phyloP scores from a whole-genome alignment of 1,140 invertebrate species.

The Orussus abietinus region DNA sequence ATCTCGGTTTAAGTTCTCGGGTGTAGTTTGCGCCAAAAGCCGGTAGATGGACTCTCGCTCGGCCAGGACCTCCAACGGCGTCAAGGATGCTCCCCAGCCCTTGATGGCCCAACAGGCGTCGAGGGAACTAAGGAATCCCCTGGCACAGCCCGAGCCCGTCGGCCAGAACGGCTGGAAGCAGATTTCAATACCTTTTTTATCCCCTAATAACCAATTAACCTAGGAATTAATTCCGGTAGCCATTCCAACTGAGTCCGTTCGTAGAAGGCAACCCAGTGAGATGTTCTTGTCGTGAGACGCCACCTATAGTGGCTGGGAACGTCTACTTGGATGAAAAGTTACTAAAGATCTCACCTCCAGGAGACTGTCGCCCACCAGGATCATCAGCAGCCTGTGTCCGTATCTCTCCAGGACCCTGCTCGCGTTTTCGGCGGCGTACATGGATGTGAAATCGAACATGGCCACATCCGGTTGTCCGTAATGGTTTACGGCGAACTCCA shows the following conservation, averaged over 20 bases:
- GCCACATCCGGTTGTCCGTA: constrained; percentile 96
- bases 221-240: too few relatives aligned
- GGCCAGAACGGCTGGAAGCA: constrained; percentile 90
- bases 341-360: constrained; percentile 68
- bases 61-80: constrained; percentile 80
- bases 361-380: constrained; percentile 92
- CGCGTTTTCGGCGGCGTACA: constrained; percentile 96
- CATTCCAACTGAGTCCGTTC: too few relatives aligned
- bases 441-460: constrained; percentile 99
- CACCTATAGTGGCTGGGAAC: too few relatives aligned
- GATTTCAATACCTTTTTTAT: constrained; percentile 8
- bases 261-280: too few relatives aligned
- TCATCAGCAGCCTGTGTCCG: constrained; percentile 78
- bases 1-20: constrained; percentile 91
- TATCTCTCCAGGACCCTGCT: constrained; percentile 74
- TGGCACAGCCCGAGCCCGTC: constrained; percentile 93
- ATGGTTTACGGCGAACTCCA: constrained; percentile 97
- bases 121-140: constrained; percentile 93
- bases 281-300: too few relatives aligned
- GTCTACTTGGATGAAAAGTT: not conserved
- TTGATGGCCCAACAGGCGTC: constrained; percentile 95
- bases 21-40: constrained; percentile 88
- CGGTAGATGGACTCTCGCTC: constrained; percentile 94
- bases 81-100: constrained; percentile 69
- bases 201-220: too few relatives aligned